Percentiles rank a stretch among this genome's conserved stretches.
Evolutionary conservation across 2,113 vertebrate genomes (phyloP).

Genomic region (Elephantulus edwardii): DNA sequence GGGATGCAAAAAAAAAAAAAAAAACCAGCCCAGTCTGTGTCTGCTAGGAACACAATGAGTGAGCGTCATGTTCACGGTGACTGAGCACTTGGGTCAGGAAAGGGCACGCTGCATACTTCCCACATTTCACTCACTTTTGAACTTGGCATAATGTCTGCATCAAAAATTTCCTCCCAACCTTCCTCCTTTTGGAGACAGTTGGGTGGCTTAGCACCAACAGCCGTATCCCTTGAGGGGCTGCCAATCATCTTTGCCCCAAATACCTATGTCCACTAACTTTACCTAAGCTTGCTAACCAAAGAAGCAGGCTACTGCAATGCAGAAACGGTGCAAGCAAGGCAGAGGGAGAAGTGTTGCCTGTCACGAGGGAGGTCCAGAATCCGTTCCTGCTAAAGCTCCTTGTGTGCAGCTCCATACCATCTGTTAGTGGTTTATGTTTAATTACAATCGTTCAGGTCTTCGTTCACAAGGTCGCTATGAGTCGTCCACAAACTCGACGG

Average conservation of each 20-base stretch:
- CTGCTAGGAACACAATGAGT: background rate
- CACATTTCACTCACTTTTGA: fast-evolving
- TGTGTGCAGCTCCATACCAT: background rate
- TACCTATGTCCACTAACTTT: background rate
- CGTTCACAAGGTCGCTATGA: too few species aligned
- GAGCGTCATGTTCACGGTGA: fast-evolving
- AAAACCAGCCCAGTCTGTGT: background rate
- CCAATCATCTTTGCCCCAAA: background rate
- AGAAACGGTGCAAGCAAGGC: background rate
- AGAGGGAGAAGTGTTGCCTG: background rate
- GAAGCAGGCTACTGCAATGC: background rate
- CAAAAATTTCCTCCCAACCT: background rate
- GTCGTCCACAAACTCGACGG: too few species aligned
- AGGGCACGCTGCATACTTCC: fast-evolving
- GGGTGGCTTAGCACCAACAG: background rate
- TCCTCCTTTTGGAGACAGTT: background rate
- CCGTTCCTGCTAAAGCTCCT: background rate
- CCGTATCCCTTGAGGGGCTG: background rate
- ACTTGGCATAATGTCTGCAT: background rate
- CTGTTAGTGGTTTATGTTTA: background rate
- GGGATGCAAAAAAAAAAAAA: slow-evolving; percentile 33
- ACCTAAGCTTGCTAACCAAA: background rate
- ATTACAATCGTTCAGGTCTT: too few species aligned
- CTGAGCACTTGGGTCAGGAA: background rate
- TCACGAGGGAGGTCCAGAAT: background rate